Conservation (phyloP, 2,888 invertebrate species). For the Nycteola revayana region DNA sequence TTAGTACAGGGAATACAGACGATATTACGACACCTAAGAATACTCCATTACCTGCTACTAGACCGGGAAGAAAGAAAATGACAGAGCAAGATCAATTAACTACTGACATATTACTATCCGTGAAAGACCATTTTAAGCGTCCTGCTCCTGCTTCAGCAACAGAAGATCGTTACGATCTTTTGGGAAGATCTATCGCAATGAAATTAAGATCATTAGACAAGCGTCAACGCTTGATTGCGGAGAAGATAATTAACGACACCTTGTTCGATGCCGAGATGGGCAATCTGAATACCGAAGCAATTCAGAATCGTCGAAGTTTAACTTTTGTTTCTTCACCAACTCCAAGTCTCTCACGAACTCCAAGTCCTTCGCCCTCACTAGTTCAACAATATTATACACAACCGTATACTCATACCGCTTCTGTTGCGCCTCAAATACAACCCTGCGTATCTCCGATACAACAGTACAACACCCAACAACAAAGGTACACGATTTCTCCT, state of each 20-base stretch:
- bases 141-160: constrained; percentile 14
- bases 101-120: constrained; percentile 13
- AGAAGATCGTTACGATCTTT: constrained; percentile 1
- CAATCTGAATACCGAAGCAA: no score
- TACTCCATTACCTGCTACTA: no score
- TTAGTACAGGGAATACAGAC: no score
- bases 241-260: background rate
- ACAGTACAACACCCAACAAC: no score
- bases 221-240: background rate
- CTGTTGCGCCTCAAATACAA: constrained; percentile 5
- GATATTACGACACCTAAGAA: no score
- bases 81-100: constrained; percentile 9
- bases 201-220: background rate
- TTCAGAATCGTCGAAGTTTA: constrained; percentile 1
- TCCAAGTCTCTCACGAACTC: no score
- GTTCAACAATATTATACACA: constrained; percentile 14
- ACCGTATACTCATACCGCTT: constrained; percentile 3
- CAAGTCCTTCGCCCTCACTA: no score
- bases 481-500: no score
- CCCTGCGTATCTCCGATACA: no score
- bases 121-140: constrained; percentile 17
- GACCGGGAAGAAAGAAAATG: no score
- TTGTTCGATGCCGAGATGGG: no score
- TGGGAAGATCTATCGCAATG: background rate
- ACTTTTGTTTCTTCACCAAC: no score